phyloP scores from a whole-genome alignment of 2,797 vertebrate genomes.

The Anomalospiza imberbis region DNA sequence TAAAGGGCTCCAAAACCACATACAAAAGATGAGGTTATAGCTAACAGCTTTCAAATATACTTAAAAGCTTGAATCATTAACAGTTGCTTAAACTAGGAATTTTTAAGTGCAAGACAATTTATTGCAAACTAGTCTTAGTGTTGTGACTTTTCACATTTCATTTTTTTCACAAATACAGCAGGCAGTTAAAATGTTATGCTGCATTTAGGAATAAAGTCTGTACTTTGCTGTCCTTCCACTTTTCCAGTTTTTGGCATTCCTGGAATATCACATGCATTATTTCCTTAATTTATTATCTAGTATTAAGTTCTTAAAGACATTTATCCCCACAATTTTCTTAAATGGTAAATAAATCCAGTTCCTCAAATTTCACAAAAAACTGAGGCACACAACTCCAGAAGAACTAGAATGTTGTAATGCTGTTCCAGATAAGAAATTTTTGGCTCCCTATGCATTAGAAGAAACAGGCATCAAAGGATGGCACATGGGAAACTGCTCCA shows the following conservation, averaged over 20 bases:
- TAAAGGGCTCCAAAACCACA: constrained; percentile 43
- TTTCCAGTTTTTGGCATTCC: background rate
- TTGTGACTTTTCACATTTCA: background rate
- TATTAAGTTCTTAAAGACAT: background rate
- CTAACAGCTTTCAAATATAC: constrained; percentile 54
- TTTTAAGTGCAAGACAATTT: background rate
- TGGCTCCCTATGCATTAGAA: background rate
- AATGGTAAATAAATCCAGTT: background rate
- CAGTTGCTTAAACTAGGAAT: background rate
- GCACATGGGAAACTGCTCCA: background rate
- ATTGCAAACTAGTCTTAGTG: background rate
- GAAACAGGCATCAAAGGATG: background rate
- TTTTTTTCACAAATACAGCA: background rate
- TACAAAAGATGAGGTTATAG: constrained; percentile 21
- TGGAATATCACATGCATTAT: background rate
- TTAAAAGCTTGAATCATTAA: constrained; percentile 39
- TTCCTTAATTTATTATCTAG: background rate
- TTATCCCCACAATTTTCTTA: background rate
- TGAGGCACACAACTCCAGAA: background rate
- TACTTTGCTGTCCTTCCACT: background rate
- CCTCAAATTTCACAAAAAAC: background rate
- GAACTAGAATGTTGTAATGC: background rate
- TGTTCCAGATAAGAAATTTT: background rate
- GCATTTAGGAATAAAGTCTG: background rate
- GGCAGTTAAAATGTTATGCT: background rate